Evolutionary conservation across 1,140 invertebrate genomes (phyloP).

Genomic region (Dinoponera quadriceps): DNA sequence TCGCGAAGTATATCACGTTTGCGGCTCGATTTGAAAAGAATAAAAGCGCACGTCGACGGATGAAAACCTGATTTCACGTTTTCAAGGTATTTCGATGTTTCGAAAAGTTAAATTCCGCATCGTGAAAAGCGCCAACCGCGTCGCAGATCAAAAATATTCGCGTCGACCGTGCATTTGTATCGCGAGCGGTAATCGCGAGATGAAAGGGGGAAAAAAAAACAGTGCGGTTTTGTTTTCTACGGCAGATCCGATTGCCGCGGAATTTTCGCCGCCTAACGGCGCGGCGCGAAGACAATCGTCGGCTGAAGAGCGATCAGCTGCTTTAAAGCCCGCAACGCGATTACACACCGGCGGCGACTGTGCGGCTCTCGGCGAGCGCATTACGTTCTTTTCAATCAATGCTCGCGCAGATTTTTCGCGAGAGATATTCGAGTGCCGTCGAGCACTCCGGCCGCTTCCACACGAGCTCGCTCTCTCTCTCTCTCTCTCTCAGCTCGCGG

Average conservation of each 20-base stretch:
- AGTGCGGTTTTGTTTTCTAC: not conserved
- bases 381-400: slow-evolving; percentile 54
- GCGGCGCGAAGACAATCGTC: slow-evolving; percentile 40
- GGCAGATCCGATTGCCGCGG: slow-evolving; percentile 16
- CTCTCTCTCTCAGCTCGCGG: slow-evolving; percentile 3
- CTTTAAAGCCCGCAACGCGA: slow-evolving; percentile 50
- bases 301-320: slow-evolving; percentile 39
- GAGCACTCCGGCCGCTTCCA: slow-evolving; percentile 8
- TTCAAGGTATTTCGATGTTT: too few relatives aligned
- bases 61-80: too few relatives aligned
- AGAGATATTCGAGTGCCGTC: slow-evolving; percentile 42
- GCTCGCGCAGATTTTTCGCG: slow-evolving; percentile 45
- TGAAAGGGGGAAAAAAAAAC: slow-evolving; percentile 2
- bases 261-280: slow-evolving; percentile 24
- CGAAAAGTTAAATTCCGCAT: too few relatives aligned
- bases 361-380: slow-evolving; percentile 32
- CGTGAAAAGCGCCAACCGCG: too few relatives aligned
- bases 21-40: not conserved
- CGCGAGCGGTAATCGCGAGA: not conserved
- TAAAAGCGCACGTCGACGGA: slow-evolving; percentile 50
- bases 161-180: too few relatives aligned
- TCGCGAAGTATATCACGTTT: not conserved
- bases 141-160: too few relatives aligned
- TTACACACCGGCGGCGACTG: not conserved
- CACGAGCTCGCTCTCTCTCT: slow-evolving; percentile 4